Base-by-base conservation (phyloP, 2,888 invertebrate genomes). In the Acanthosepion pharaonis region DNA sequence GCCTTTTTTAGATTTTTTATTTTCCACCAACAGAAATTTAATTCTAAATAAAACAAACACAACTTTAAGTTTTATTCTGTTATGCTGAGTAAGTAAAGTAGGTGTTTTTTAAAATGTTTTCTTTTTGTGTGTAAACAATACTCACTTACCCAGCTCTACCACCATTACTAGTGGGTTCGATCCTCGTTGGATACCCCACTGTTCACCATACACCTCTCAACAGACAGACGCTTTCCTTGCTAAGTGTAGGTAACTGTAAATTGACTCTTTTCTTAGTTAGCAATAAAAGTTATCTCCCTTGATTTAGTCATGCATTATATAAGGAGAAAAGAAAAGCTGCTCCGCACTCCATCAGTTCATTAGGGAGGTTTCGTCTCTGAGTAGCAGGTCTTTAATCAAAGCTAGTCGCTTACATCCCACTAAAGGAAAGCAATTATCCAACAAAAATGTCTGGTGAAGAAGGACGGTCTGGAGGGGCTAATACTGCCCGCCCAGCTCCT, bases 361-460 rank as follows among this genome's bases (percentile, higher is more conserved):
- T 15, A 78, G 78, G 78, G 1, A n/a, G n/a, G 33, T 33, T 11
- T n/a, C 23, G 11, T 8, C n/a, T n/a, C 6, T n/a, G n/a, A 18
- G 4, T n/a, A 15, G 11, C n/a, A 15, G 78, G n/a, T 33, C 78
- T 78, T 23, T 5, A 23, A 18, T 15, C 23, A 28, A 93, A 48
- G 92, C 49, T 28, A 93, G 51, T 53, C 11, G 28, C 5, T n/a
- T 9, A 15, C 6, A n/a, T 48, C 28, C 5, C 20, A 3, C 1
- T 20, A 59, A 51, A 28, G 28, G n/a, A 78, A n/a, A 11, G 42
- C 48, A 92, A 51, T 9, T 0, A n/a, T 2, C 49, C 11, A 53
- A 93, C 49, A 20, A 53, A 93, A 25, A 93, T 93, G 93, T 25
- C 93, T 49, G 53, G 53, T 5, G 92, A 48, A 92, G 92, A 92